Base-by-base conservation (phyloP, 2,113 vertebrate genomes). In the Turdus rufiventris region DNA sequence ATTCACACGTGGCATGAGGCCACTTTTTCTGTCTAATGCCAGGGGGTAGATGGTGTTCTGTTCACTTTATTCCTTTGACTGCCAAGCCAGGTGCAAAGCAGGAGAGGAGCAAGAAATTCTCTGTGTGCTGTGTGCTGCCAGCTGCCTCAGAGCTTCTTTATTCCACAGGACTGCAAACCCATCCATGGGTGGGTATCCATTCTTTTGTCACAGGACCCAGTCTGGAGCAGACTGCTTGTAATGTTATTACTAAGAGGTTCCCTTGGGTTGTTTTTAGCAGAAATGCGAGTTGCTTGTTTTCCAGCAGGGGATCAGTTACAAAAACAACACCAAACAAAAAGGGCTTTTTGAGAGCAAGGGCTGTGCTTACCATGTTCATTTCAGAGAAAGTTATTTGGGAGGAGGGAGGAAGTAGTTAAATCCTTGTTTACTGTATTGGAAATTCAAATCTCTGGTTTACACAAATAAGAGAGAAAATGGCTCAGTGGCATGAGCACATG, bases 301-400 rank as follows among this genome's bases (percentile, higher is more conserved):
- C 56, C 36, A 67, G 40, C 28, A 78, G 48, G 81, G 76, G 89
- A 84, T 67, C 54, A 14, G 42, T 95, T 94, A 91, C 87, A 92
- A 85, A 89, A 92, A 2, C 20, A 79, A 71, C 74, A 78, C 28
- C 18, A 83, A 87, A 57, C 47, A 92, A 79, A 93, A 92, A 58
- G 60, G 38, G 6, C 15, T 92, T 92, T 87, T 61, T 85, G 50
- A 85, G 57, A 92, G 42, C 4, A 11, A n/a, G 20, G 62, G 12
- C 56, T 88, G 62, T 85, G 42, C 76, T 96, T 89, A 50, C 73
- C 42, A 8, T 7, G 45, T 25, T 85, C 48, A 72, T 82, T 86
- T 94, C 66, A 68, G 93, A 25, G 70, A 92, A 94, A 94, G 93
- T 91, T 85, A 89, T 89, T 65, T 85, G 70, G 65, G 54, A 95